Evolutionary conservation across 2,888 invertebrate genomes (phyloP), one percentile per base, ranked within the genome.

Genomic region (Erpobdella octoculata): DNA sequence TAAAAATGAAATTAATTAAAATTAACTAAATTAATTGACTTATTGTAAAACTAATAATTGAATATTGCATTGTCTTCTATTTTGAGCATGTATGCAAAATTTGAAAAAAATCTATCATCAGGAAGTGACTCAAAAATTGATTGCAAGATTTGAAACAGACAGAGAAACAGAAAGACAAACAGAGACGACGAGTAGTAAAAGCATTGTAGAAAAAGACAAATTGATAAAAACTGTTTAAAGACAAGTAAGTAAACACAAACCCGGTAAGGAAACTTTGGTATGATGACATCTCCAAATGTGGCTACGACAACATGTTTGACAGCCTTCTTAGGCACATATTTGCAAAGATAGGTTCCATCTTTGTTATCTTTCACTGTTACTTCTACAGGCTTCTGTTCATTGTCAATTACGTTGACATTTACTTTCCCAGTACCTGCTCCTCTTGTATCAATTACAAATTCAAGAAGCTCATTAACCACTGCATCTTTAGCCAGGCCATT

Each of bases 201-300:
- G n/a, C n/a, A n/a, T n/a, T n/a, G n/a, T n/a, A n/a, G n/a, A n/a
- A n/a, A 46, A 21, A 46, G 3, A 3, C 25, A 5, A 48, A 48
- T 3, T 5, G 48, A 12, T 48, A 6, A 53, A n/a, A 6, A 53
- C 28, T 25, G 4, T 53, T 53, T 3, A 53, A 4, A 25, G 15
- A 53, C 28, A 6, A 6, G 8, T 1, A 53, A n/a, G 21, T 8
- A 6, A 12, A 18, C 1, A 9, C 80, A 76, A 74, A 85, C 89
- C 78, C 91, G 87, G 82, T 89, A 91, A 0, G 93, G 92, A 62
- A 91, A 90, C 78, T 90, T 89, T 73, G 89, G 89, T 2, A 90
- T 89, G 31, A 90, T 89, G 12, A 91, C 90, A 28, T 89, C 89
- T 35, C 90, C 91, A 81, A 90, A 91, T 77, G 90, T 90, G 2